phyloP scores from a whole-genome alignment of 2,888 invertebrate species.

The Psylliodes chrysocephalus region DNA sequence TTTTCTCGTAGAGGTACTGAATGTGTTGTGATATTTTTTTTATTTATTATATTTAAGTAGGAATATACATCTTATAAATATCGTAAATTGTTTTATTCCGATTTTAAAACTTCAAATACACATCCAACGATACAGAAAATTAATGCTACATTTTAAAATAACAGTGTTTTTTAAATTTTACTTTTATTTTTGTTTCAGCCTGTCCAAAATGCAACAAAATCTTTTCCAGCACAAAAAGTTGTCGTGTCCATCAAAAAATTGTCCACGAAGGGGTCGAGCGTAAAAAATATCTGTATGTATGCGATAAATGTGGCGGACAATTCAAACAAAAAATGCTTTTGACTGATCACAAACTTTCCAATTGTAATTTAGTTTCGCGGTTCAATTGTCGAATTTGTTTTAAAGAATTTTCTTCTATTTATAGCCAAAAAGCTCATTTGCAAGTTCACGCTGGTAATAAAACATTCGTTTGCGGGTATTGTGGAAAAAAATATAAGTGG shows the following conservation, averaged over 20 bases:
- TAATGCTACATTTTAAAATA: too few species aligned
- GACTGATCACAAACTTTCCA: slow-evolving; percentile 63
- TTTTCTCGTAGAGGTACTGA: neutral
- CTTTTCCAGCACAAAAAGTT: slow-evolving; percentile 63
- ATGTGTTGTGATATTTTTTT: slow-evolving; percentile 14
- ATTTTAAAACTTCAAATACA: too few species aligned
- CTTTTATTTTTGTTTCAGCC: slow-evolving; percentile 47
- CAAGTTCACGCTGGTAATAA: slow-evolving; percentile 61
- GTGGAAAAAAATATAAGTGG: slow-evolving; percentile 59
- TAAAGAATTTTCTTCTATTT: slow-evolving; percentile 63
- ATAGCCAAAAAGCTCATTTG: slow-evolving; percentile 64
- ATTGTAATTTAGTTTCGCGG: slow-evolving; percentile 59
- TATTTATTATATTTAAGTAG: neutral
- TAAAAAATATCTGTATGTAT: slow-evolving; percentile 56
- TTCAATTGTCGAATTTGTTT: slow-evolving; percentile 60
- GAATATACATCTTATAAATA: too few species aligned
- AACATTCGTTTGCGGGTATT: slow-evolving; percentile 57
- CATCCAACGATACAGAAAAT: too few species aligned
- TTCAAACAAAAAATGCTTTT: slow-evolving; percentile 62
- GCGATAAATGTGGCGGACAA: slow-evolving; percentile 57
- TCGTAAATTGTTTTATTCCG: too few species aligned
- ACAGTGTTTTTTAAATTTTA: too few species aligned
- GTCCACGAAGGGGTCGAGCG: slow-evolving; percentile 50
- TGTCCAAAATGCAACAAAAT: slow-evolving; percentile 64
- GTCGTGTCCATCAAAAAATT: slow-evolving; percentile 62